phyloP scores from a whole-genome alignment of 2,113 vertebrate genomes.

The Trichomycterus rosablanca region DNA sequence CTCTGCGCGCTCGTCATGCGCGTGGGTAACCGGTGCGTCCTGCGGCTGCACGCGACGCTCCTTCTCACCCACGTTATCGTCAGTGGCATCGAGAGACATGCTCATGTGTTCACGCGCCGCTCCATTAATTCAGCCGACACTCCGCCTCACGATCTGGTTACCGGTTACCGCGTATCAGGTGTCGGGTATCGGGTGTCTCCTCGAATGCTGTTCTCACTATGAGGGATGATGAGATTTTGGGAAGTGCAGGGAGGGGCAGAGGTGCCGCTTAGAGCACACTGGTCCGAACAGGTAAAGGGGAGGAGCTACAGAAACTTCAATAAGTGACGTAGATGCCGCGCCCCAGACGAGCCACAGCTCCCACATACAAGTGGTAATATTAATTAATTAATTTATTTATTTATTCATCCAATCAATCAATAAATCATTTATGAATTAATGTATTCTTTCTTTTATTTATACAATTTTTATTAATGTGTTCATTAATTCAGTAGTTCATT shows the following conservation, averaged over 20 bases:
- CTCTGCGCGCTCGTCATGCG: conserved; percentile 32
- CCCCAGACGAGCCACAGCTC: no score
- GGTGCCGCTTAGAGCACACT: not conserved
- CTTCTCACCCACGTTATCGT: conserved; percentile 1
- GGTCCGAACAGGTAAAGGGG: not conserved
- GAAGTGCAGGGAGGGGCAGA: not conserved
- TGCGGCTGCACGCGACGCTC: not conserved
- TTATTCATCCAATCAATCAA: no score
- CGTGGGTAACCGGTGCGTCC: not conserved
- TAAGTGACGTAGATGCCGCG: no score
- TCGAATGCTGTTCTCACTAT: conserved; percentile 71
- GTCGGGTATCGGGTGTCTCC: conserved; percentile 13
- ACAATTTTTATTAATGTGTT: no score
- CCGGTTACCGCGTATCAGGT: conserved; percentile 20
- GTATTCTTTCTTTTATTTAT: no score
- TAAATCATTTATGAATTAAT: no score
- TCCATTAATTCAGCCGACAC: conserved; percentile 5
- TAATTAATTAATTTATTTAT: no score
- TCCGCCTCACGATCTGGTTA: conserved; percentile 24
- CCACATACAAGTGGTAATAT: no score
- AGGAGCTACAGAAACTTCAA: not conserved
- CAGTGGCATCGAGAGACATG: conserved; percentile 17
- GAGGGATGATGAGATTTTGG: conserved; percentile 50
- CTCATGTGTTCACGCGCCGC: conserved; percentile 1
- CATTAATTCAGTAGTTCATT: no score